Evolutionary conservation across 1,140 invertebrate genomes (phyloP).

Genomic region (Brachionus sp.): DNA sequence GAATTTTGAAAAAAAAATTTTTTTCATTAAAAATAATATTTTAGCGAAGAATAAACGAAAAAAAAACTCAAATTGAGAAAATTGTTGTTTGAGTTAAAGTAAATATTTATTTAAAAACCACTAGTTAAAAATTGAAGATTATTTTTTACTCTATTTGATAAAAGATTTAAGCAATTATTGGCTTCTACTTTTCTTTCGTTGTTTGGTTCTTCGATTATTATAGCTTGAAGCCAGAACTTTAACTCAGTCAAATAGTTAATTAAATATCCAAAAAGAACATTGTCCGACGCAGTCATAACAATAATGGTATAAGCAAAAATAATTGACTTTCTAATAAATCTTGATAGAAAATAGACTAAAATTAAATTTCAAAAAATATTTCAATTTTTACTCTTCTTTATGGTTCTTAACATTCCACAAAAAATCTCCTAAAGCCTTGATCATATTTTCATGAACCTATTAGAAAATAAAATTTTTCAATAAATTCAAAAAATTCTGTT

Average conservation of each 20-base stretch:
- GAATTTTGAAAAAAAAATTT: too few species aligned
- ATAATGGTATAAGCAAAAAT: constrained; percentile 3
- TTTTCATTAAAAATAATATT: too few species aligned
- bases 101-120: neutral
- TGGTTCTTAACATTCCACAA: constrained; percentile 5
- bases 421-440: neutral
- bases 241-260: neutral
- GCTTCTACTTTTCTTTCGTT: constrained; percentile 3
- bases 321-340: neutral
- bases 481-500: neutral
- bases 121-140: neutral
- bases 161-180: neutral
- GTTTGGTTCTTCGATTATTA: neutral
- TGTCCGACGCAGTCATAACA: neutral
- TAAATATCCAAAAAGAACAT: neutral
- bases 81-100: too few species aligned
- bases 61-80: neutral
- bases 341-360: neutral
- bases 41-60: neutral
- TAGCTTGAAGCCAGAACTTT: constrained; percentile 3
- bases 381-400: neutral
- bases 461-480: neutral
- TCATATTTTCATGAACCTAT: constrained; percentile 33
- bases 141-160: neutral
- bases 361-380: neutral